Evolutionary conservation across 2,888 invertebrate species (phyloP).

Genomic region (Nomada ferruginata): DNA sequence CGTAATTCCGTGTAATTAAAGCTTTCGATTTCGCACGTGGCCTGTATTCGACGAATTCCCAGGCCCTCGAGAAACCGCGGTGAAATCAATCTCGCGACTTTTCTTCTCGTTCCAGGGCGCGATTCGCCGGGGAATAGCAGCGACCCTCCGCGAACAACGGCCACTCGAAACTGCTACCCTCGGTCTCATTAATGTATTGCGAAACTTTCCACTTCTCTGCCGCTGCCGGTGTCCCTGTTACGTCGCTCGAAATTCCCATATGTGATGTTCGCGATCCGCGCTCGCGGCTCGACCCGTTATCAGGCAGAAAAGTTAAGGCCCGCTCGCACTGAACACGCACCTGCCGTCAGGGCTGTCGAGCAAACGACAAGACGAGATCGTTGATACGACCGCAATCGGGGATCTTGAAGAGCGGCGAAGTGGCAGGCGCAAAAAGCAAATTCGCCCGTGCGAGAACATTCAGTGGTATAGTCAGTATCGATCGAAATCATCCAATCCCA

Average conservation of each 20-base stretch:
- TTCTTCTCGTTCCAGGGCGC: slow-evolving; percentile 5
- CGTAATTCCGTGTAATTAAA: slow-evolving; percentile 29
- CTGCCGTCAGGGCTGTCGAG: slow-evolving; percentile 23
- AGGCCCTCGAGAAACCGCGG: neutral
- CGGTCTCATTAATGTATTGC: slow-evolving; percentile 22
- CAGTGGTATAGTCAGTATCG: neutral
- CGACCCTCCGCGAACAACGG: neutral
- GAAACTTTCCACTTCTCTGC: neutral
- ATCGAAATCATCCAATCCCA: neutral
- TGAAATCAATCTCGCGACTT: slow-evolving; percentile 30
- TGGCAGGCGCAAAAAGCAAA: slow-evolving; percentile 5
- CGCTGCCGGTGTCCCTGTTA: neutral
- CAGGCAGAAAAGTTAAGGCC: slow-evolving; percentile 7
- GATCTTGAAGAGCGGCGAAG: slow-evolving; percentile 30
- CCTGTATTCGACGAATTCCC: slow-evolving; percentile 14
- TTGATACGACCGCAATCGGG: slow-evolving; percentile 17
- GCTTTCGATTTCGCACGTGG: slow-evolving; percentile 42
- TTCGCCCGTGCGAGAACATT: neutral
- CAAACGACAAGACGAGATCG: slow-evolving; percentile 18
- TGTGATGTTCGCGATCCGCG: slow-evolving; percentile 13
- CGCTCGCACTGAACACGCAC: slow-evolving; percentile 29
- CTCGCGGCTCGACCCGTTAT: slow-evolving; percentile 19
- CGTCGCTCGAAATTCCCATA: neutral
- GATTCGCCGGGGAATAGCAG: neutral
- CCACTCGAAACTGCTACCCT: slow-evolving; percentile 21